Evolutionary conservation across 2,113 vertebrate genomes (phyloP), one percentile per base, ranked within the genome.

Genomic region (Hippocampus guttulatus): DNA sequence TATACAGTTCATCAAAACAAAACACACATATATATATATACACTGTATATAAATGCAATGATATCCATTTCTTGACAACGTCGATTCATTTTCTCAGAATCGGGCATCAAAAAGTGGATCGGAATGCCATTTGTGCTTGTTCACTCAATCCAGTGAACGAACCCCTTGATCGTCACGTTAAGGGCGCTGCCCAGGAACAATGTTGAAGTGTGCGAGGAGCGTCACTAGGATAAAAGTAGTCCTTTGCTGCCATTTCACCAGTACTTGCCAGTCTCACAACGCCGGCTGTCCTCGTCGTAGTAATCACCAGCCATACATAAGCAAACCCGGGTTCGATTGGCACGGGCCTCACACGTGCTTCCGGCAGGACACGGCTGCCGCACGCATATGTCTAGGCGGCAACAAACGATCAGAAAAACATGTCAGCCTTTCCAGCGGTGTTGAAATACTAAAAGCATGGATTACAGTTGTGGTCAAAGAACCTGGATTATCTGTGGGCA

Each of bases 281-380:
- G 9, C 0, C 3, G 3, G 2, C 0, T 30, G 0, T 0, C 0
- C 1, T 63, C 0, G 73, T 76, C 21, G 58, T 83, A 89, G 67
- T 0, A 9, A 0, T 79, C 70, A 25, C 90, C 91, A 21, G 71
- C 0, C 25, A 54, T 55, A 75, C 91, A 92, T 64, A 79, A 52
- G 64, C 91, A 92, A 0, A 20, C 45, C 72, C 41, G 84, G 2
- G 0, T 18, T 4, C 8, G 0, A 21, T 30, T 0, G 0, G 1
- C n/a, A 47, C 71, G 76, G 10, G 0, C 0, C 3, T 68, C 33
- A 64, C 91, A 92, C 8, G 64, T 83, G 82, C 79, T 86, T 41
- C 82, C 82, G 40, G 0, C 0, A 0, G 15, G 27, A 74, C 91
- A 92, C 43, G 84, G 70, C 8, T 62, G 57, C 7, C 4, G 0